These are phyloP conservation scores for Coptotermes formosanus DNA, from an alignment of 1,140 invertebrate genomes.

Conservation along the genomic window DNA sequence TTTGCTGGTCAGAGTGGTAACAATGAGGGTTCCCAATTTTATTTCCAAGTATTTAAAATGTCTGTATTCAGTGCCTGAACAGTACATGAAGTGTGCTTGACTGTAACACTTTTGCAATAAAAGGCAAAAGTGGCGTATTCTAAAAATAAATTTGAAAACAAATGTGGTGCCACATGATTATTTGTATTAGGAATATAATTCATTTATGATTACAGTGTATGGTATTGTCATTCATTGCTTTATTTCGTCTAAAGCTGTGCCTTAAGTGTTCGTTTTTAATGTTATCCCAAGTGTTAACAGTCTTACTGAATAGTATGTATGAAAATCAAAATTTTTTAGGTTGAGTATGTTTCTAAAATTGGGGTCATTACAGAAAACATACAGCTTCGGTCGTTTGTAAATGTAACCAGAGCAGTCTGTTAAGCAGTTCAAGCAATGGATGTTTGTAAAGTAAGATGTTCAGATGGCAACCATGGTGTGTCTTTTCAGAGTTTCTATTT, in stretches of 20 bases:
- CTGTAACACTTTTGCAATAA: not conserved
- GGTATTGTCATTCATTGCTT: not conserved
- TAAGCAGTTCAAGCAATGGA: not conserved
- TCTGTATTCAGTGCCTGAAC: not conserved
- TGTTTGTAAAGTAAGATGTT: not conserved
- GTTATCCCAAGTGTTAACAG: not conserved
- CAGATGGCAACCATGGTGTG: no score
- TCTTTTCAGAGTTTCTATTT: no score
- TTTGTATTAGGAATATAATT: not conserved
- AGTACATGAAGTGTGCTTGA: not conserved
- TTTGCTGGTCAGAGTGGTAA: slow-evolving; percentile 15
- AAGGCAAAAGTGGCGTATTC: not conserved
- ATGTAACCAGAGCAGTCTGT: not conserved
- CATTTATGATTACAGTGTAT: not conserved
- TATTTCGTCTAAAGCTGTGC: slow-evolving; percentile 4
- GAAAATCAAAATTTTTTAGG: not conserved
- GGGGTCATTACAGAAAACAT: not conserved
- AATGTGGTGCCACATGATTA: not conserved
- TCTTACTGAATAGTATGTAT: not conserved
- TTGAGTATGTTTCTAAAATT: not conserved
- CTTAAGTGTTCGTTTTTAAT: not conserved
- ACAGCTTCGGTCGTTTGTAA: not conserved
- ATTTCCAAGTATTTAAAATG: not conserved
- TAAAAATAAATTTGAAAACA: not conserved
- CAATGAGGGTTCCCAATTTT: not conserved